These are phyloP conservation scores for Elaeidobius kamerunicus DNA, from an alignment of 2,888 invertebrate genomes.

Conservation along the genomic window DNA sequence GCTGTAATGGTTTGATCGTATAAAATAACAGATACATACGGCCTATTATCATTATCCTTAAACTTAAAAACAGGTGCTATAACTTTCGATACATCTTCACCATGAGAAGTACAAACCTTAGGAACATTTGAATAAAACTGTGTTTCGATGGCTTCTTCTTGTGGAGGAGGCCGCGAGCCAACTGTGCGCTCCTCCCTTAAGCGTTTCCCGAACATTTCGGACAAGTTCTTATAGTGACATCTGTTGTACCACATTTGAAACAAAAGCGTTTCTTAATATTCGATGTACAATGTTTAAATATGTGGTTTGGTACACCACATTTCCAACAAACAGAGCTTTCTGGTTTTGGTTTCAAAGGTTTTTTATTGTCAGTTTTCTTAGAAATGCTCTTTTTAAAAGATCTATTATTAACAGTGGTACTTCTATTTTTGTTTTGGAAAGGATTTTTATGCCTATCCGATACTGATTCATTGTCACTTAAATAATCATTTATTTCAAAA, in stretches of 20 bases:
- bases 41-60: not conserved
- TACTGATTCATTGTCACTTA: not conserved
- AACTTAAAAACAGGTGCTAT: no score
- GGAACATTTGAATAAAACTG: not conserved
- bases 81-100: no score
- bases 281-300: not conserved
- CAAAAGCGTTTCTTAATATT: not conserved
- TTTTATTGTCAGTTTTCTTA: no score
- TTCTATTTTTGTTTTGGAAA: constrained; percentile 2
- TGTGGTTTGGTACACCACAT: constrained; percentile 1
- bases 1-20: not conserved
- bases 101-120: no score
- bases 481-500: no score
- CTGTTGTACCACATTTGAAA: not conserved
- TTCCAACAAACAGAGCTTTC: constrained; percentile 9
- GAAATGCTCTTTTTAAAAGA: not conserved
- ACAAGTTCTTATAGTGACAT: not conserved
- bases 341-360: no score
- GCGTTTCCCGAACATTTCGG: not conserved
- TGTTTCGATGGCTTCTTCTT: not conserved
- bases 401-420: not conserved
- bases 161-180: not conserved
- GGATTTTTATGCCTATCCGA: not conserved
- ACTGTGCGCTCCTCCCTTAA: not conserved
- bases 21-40: not conserved